Percentiles rank a stretch among this genome's conserved stretches.
These are phyloP conservation scores for Sturnus vulgaris DNA, from an alignment of 2,113 vertebrate genomes.

Conservation along the genomic window DNA sequence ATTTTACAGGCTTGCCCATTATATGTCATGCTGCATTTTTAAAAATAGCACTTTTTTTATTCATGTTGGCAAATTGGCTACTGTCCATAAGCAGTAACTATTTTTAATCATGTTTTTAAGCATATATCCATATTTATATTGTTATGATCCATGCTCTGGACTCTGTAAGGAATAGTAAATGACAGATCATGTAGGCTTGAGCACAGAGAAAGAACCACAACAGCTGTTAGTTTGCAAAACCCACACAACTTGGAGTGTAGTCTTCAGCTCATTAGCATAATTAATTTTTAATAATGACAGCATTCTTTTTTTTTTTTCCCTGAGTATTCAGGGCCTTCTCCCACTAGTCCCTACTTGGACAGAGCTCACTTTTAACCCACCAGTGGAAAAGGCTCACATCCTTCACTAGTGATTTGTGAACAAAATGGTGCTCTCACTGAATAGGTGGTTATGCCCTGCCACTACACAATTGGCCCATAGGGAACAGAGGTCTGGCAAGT, in stretches of 20 bases:
- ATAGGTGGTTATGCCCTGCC: background rate
- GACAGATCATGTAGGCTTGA: conserved; percentile 5
- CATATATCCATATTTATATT: conserved; percentile 57
- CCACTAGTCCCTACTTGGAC: background rate
- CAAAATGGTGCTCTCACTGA: background rate
- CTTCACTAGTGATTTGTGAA: background rate
- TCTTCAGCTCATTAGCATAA: conserved; percentile 39
- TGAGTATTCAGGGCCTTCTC: background rate
- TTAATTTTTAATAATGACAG: conserved; percentile 59
- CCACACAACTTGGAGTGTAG: background rate
- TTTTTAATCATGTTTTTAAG: conserved; percentile 57
- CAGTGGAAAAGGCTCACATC: background rate
- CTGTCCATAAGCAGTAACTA: conserved; percentile 32
- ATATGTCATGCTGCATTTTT: conserved; percentile 17
- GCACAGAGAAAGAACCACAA: background rate
- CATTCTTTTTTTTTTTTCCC: background rate
- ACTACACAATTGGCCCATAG: background rate
- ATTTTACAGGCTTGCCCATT: conserved; percentile 24
- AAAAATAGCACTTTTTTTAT: background rate
- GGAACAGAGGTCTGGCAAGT: background rate
- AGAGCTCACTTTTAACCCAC: background rate
- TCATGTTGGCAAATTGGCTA: conserved; percentile 41
- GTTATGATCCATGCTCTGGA: conserved; percentile 8
- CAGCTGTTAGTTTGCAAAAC: conserved; percentile 38
- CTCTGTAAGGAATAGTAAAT: conserved; percentile 50